Conservation (phyloP, 2,797 vertebrate species). For the Cirrhinus molitorella region DNA sequence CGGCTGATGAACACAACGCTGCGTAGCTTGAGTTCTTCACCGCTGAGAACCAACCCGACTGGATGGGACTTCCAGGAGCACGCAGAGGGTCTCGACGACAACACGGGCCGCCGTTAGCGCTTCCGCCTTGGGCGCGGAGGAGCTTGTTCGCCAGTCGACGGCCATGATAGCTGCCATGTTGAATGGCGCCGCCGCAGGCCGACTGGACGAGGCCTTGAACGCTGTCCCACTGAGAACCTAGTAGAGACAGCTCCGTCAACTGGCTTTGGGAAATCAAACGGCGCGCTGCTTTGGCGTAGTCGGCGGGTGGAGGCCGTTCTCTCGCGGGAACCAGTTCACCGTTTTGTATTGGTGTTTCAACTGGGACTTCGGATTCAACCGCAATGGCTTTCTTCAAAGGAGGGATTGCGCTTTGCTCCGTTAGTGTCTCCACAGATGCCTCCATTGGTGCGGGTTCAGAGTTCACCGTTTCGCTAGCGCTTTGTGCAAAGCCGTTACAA, state of each 20-base stretch:
- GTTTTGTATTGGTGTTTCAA: slow-evolving; percentile 53
- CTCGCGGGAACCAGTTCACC: slow-evolving; percentile 56
- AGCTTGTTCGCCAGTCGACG: slow-evolving; percentile 84
- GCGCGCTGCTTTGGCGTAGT: slow-evolving; percentile 74
- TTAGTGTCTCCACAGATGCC: slow-evolving; percentile 80
- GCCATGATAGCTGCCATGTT: slow-evolving; percentile 84
- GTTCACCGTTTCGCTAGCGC: slow-evolving; percentile 32
- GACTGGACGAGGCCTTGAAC: slow-evolving; percentile 91
- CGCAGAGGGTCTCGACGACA: slow-evolving; percentile 81
- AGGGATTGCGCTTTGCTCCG: slow-evolving; percentile 68
- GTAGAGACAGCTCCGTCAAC: slow-evolving; percentile 86
- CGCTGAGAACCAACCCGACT: slow-evolving; percentile 70
- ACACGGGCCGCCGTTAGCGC: slow-evolving; percentile 80
- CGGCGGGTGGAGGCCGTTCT: slow-evolving; percentile 64
- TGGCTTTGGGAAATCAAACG: slow-evolving; percentile 87
- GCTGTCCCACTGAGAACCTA: slow-evolving; percentile 92
- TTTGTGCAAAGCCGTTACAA: slow-evolving; percentile 62
- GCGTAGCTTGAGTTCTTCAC: slow-evolving; percentile 65
- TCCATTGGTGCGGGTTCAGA: slow-evolving; percentile 67
- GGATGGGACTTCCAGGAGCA: slow-evolving; percentile 69
- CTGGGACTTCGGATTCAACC: not conserved
- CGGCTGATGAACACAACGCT: slow-evolving; percentile 66
- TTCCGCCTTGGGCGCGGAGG: slow-evolving; percentile 76
- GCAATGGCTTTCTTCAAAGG: slow-evolving; percentile 38
- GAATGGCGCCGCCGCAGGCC: slow-evolving; percentile 80